These are phyloP conservation scores for Oegoconia quadripuncta DNA, from an alignment of 2,888 invertebrate genomes.

Conservation along the genomic window DNA sequence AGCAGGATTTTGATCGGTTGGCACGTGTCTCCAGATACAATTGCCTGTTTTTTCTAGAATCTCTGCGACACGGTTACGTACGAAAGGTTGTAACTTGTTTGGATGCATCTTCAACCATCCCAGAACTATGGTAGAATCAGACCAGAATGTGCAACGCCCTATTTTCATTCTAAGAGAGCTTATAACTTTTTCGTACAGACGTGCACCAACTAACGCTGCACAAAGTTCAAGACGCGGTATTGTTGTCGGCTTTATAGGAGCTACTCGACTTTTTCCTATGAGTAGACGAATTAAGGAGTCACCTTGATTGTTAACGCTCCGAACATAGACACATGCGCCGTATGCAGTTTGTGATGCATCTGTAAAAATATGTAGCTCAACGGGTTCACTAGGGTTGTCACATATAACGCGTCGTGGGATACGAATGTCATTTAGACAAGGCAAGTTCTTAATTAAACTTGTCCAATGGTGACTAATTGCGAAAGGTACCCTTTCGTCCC, in stretches of 20 bases:
- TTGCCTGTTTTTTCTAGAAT: constrained; percentile 23
- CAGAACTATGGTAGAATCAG: constrained; percentile 29
- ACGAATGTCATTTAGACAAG: constrained; percentile 16
- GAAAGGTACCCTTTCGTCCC: constrained; percentile 20
- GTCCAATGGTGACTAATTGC: constrained; percentile 3
- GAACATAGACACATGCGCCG: constrained; percentile 27
- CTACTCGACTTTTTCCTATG: constrained; percentile 25
- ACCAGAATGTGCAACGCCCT: constrained; percentile 22
- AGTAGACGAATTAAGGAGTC: constrained; percentile 17
- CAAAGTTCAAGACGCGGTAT: constrained; percentile 34
- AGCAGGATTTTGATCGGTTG: constrained; percentile 19
- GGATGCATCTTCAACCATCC: constrained; percentile 28
- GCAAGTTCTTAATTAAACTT: constrained; percentile 4
- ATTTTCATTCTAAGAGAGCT: constrained; percentile 18
- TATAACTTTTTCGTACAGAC: constrained; percentile 23
- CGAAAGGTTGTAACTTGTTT: constrained; percentile 26
- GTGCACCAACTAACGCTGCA: constrained; percentile 27
- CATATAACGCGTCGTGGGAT: constrained; percentile 23
- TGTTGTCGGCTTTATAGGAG: constrained; percentile 26
- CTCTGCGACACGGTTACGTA: constrained; percentile 27
- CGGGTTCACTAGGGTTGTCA: constrained; percentile 6
- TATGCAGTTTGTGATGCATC: constrained; percentile 31
- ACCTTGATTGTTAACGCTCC: constrained; percentile 14
- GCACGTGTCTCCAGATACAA: constrained; percentile 25
- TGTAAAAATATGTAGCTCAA: constrained; percentile 27